phyloP scores from a whole-genome alignment of 35 echinoderm and acorn worm genomes.

The Amphiura filiformis region DNA sequence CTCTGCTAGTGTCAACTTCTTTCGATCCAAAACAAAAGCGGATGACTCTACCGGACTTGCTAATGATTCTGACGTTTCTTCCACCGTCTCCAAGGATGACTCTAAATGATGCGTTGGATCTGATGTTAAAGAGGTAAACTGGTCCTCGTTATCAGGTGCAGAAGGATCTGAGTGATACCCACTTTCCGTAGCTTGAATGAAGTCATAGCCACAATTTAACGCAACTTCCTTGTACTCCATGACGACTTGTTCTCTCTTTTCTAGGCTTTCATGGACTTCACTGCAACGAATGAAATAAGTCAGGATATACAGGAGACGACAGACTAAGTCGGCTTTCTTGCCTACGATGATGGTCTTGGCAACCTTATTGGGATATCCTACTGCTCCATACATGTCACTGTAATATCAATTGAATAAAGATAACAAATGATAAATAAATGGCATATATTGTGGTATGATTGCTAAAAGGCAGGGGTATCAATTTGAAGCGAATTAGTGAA shows the following conservation, averaged over 20 bases:
- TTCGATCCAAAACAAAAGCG: neutral
- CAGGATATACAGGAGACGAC: conserved; percentile 82
- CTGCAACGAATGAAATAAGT: conserved; percentile 97
- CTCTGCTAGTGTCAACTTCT: too few relatives aligned
- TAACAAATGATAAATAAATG: neutral
- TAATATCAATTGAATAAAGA: neutral
- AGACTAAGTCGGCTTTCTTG: conserved; percentile 77
- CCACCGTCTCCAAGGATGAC: neutral
- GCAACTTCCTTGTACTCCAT: conserved; percentile 45
- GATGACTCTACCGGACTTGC: neutral
- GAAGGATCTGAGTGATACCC: neutral
- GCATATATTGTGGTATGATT: too few relatives aligned
- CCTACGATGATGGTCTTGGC: conserved; percentile 88
- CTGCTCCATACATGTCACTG: conserved; percentile 93
- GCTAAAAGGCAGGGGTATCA: too few relatives aligned
- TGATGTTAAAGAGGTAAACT: neutral
- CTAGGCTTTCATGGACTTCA: conserved; percentile 82
- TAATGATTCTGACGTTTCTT: conserved; percentile 1
- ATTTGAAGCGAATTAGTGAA: too few relatives aligned
- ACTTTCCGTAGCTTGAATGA: neutral
- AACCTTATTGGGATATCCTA: conserved; percentile 76
- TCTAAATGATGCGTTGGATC: neutral
- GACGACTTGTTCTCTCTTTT: conserved; percentile 58
- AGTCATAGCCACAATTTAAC: neutral
- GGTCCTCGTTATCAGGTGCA: neutral